These are phyloP conservation scores for Poecilia wingei DNA, from an alignment of 2,797 vertebrate genomes.

Conservation along the genomic window DNA sequence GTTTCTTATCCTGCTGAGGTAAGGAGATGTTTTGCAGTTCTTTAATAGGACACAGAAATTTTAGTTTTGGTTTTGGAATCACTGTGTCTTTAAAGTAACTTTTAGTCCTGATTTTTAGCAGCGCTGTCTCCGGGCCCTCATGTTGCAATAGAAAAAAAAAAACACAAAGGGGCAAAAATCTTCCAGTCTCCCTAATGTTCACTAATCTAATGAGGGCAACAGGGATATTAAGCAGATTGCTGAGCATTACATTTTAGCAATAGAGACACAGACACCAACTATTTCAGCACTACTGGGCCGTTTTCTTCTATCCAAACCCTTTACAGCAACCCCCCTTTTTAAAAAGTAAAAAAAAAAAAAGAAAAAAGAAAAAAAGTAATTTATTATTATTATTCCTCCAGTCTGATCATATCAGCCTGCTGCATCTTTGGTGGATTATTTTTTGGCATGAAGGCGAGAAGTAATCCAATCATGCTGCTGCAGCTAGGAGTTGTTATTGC, in stretches of 20 bases:
- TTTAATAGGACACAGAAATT: neutral
- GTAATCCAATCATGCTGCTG: slow-evolving; percentile 62
- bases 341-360: slow-evolving; percentile 42
- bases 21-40: slow-evolving; percentile 39
- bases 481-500: slow-evolving; percentile 64
- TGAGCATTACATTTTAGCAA: slow-evolving; percentile 65
- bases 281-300: slow-evolving; percentile 66
- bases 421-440: slow-evolving; percentile 72
- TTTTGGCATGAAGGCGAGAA: slow-evolving; percentile 65
- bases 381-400: slow-evolving; percentile 63
- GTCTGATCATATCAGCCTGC: slow-evolving; percentile 66
- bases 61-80: neutral
- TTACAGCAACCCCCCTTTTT: slow-evolving; percentile 3
- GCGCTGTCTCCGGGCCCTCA: slow-evolving; percentile 27
- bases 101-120: slow-evolving; percentile 27
- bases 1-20: slow-evolving; percentile 62
- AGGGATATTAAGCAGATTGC: slow-evolving; percentile 74
- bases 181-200: slow-evolving; percentile 73
- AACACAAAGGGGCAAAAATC: slow-evolving; percentile 67
- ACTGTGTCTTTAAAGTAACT: neutral
- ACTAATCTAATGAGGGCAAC: slow-evolving; percentile 70
- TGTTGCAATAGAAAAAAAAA: slow-evolving; percentile 57
- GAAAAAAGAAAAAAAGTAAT: slow-evolving; percentile 50
- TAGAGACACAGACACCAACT: slow-evolving; percentile 60
- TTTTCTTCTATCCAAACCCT: slow-evolving; percentile 19